phyloP scores from a whole-genome alignment of 2,888 invertebrate species.

The Drosophila koepferae region DNA sequence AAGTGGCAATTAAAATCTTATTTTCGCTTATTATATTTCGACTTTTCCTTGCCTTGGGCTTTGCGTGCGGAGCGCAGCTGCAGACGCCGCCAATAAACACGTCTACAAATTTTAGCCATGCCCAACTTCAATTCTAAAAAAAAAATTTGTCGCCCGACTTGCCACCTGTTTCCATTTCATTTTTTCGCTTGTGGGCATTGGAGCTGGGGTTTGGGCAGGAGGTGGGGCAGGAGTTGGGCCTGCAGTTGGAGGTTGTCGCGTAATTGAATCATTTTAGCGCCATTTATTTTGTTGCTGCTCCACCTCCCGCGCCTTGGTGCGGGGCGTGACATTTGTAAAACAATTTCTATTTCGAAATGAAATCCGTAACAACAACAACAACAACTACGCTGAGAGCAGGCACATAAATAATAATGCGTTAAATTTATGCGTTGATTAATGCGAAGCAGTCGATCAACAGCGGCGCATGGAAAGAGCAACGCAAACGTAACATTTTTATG shows the following conservation, averaged over 20 bases:
- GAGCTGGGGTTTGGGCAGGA: neutral
- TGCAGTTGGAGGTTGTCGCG: slow-evolving; percentile 33
- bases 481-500: slow-evolving; percentile 36
- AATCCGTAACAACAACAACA: slow-evolving; percentile 59
- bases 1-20: slow-evolving; percentile 80
- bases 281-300: slow-evolving; percentile 72
- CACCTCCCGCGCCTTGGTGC: neutral
- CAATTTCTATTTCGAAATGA: slow-evolving; percentile 78
- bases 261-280: slow-evolving; percentile 81
- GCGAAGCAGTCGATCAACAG: slow-evolving; percentile 73
- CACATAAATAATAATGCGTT: slow-evolving; percentile 81
- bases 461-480: slow-evolving; percentile 29
- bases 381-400: slow-evolving; percentile 43
- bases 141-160: slow-evolving; percentile 67
- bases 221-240: neutral
- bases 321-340: slow-evolving; percentile 76
- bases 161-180: slow-evolving; percentile 70
- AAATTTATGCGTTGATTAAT: slow-evolving; percentile 79
- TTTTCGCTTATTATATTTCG: slow-evolving; percentile 78
- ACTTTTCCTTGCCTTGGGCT: neutral
- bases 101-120: slow-evolving; percentile 64
- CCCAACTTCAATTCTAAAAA: slow-evolving; percentile 51
- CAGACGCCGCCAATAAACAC: slow-evolving; percentile 70
- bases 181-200: slow-evolving; percentile 11
- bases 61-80: slow-evolving; percentile 48